Conservation (phyloP, 2,113 vertebrate species). For the Ursus arctos region DNA sequence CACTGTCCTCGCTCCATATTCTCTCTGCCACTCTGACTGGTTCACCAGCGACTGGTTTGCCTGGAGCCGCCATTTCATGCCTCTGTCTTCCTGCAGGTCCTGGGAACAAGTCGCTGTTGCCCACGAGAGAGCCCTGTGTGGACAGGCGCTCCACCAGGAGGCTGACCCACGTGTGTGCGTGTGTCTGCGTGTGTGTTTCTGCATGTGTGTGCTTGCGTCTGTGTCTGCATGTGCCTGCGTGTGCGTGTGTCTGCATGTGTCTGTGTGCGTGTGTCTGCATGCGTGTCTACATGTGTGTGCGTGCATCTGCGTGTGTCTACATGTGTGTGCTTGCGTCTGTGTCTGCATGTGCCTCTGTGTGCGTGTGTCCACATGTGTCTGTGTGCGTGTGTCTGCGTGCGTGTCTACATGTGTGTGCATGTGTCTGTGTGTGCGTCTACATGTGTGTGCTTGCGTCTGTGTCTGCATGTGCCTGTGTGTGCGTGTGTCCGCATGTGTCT, state of each 20-base stretch:
- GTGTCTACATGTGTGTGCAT: background rate
- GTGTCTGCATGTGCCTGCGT: background rate
- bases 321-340: background rate
- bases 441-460: background rate
- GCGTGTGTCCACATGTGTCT: no score
- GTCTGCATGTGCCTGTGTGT: no score
- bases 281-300: background rate
- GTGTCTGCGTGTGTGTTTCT: no score
- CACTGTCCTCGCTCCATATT: slow-evolving; percentile 76
- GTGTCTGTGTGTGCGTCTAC: no score
- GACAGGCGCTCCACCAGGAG: rapidly evolving
- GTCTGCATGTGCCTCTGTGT: no score
- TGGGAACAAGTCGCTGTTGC: background rate
- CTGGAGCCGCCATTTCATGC: slow-evolving; percentile 32
- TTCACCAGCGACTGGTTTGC: background rate
- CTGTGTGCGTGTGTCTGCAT: no score
- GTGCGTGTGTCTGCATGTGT: no score
- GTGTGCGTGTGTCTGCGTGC: no score
- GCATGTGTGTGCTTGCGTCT: rapidly evolving
- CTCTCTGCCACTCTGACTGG: slow-evolving; percentile 34
- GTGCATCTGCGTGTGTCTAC: background rate
- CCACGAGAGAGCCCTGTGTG: background rate
- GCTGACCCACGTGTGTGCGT: rapidly evolving
- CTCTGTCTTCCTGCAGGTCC: rapidly evolving
- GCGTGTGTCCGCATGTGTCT: no score